phyloP scores from a whole-genome alignment of 2,888 invertebrate species.

The Meghimatium bilineatum region DNA sequence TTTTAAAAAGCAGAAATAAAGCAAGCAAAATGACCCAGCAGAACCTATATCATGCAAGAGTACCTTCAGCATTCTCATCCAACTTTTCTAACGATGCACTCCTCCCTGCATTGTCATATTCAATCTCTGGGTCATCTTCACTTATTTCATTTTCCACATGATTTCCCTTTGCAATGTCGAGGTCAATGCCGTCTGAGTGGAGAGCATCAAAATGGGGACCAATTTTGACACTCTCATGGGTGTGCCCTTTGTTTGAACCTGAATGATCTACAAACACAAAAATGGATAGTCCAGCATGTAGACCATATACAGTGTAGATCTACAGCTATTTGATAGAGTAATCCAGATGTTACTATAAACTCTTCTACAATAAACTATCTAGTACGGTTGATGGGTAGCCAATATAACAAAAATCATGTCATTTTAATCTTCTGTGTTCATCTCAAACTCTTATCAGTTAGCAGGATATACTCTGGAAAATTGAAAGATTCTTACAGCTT shows the following conservation, averaged over 20 bases:
- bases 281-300: no score
- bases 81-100: not conserved
- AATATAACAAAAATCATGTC: no score
- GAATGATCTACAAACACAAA: not conserved
- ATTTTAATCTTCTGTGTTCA: no score
- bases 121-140: not conserved
- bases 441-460: no score
- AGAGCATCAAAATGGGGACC: not conserved
- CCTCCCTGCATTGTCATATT: not conserved
- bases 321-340: no score
- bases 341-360: no score
- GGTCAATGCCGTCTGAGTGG: slow-evolving; percentile 1
- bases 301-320: no score
- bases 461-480: no score
- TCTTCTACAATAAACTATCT: no score
- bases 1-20: not conserved
- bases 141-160: not conserved
- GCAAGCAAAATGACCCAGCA: not conserved
- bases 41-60: not conserved
- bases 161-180: not conserved
- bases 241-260: not conserved
- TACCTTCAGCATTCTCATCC: not conserved
- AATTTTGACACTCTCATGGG: not conserved
- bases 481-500: no score
- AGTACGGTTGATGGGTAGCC: no score